Evolutionary conservation across 2,888 invertebrate genomes (phyloP).

Genomic region (Sinhomidia bicolor): DNA sequence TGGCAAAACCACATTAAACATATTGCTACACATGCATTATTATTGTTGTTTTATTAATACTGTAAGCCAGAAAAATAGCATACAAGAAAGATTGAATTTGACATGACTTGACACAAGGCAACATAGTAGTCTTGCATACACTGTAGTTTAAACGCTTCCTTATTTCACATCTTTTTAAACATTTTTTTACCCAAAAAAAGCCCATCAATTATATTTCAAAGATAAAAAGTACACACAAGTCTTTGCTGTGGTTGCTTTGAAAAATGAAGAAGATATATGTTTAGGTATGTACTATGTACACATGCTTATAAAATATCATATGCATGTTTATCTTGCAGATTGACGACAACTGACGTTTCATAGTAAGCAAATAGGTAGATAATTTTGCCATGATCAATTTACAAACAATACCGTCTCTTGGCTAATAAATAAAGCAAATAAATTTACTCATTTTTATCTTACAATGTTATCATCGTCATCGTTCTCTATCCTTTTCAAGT

Average conservation of each 20-base stretch:
- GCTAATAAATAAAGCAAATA: conserved; percentile 28
- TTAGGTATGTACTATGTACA: too few species aligned
- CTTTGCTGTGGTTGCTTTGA: background rate
- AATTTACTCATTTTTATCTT: background rate
- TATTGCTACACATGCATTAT: conserved; percentile 38
- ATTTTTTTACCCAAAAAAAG: background rate
- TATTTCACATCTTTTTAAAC: background rate
- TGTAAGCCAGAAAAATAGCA: conserved; percentile 9
- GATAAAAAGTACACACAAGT: too few species aligned
- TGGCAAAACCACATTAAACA: conserved; percentile 41
- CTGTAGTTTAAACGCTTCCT: background rate
- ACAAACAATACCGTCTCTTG: conserved; percentile 21
- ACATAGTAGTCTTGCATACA: background rate
- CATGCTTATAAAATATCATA: too few species aligned
- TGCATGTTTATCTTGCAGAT: background rate
- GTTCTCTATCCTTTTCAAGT: background rate
- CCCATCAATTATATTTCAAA: too few species aligned
- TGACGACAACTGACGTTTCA: background rate
- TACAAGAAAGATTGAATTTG: conserved; percentile 27
- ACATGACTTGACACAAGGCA: conserved; percentile 42
- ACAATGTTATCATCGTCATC: background rate
- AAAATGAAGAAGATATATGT: background rate
- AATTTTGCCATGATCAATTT: background rate
- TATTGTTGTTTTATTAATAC: conserved; percentile 21
- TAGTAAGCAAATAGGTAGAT: background rate